Percentiles rank a stretch among this genome's conserved stretches.
phyloP scores from a whole-genome alignment of 2,888 invertebrate species.

The Schizaphis graminum region DNA sequence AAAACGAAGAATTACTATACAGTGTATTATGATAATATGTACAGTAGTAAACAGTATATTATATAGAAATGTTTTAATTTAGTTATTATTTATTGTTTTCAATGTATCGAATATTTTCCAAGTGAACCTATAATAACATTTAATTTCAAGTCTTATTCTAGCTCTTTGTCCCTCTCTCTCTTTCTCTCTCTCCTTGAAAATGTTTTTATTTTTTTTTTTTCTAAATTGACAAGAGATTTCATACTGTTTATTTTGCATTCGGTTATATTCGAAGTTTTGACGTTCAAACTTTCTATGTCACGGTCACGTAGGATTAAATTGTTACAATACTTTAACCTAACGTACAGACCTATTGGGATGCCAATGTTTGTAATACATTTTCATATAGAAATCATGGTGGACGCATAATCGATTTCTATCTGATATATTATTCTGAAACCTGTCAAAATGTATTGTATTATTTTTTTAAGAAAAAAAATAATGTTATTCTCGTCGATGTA shows the following conservation, averaged over 20 bases:
- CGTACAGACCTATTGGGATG: background rate
- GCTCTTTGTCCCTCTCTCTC: background rate
- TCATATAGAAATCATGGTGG: conserved; percentile 2
- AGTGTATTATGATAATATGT: background rate
- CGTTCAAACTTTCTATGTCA: background rate
- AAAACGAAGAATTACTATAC: background rate
- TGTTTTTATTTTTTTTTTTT: background rate
- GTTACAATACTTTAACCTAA: conserved; percentile 4
- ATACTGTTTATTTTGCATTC: background rate
- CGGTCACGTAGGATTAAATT: background rate
- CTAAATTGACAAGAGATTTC: background rate
- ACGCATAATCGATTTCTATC: background rate
- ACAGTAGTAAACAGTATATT: background rate
- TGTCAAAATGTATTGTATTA: background rate
- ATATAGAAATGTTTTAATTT: background rate
- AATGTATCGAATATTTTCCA: background rate
- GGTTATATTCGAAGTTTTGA: conserved; percentile 5
- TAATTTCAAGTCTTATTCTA: background rate
- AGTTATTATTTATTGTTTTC: background rate
- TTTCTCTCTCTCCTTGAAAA: background rate
- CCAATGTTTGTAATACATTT: background rate
- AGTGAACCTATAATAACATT: background rate
- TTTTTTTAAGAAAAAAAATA: background rate
- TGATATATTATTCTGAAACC: conserved; percentile 6
- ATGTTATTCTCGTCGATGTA: background rate